Conservation (phyloP, 2,888 invertebrate species). For the Macrosiphum euphorbiae region DNA sequence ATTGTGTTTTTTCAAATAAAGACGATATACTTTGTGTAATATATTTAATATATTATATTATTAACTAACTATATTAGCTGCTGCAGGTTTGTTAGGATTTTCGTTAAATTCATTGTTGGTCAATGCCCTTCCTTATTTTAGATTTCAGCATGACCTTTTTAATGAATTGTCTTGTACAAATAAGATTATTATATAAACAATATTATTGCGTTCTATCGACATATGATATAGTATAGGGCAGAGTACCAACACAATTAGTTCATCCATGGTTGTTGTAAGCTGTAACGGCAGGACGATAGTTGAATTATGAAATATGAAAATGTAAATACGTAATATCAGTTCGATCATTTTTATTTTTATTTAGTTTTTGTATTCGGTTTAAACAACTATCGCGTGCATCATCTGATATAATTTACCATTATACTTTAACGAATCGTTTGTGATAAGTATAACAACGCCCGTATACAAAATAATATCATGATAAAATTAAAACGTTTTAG, state of each 20-base stretch:
- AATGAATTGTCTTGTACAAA: not conserved
- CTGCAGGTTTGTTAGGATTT: not conserved
- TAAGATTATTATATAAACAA: no score
- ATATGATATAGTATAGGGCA: not conserved
- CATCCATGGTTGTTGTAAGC: not conserved
- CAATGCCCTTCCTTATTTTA: not conserved
- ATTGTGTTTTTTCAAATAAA: not conserved
- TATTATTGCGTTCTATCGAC: not conserved
- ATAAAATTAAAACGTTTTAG: not conserved
- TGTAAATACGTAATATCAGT: not conserved
- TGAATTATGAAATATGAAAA: not conserved
- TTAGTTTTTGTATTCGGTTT: not conserved
- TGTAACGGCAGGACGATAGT: not conserved
- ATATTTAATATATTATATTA: not conserved
- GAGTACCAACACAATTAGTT: not conserved
- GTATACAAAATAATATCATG: not conserved
- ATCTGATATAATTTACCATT: not conserved
- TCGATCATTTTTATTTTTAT: not conserved
- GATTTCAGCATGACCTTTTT: not conserved
- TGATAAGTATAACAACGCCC: not conserved
- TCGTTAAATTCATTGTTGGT: not conserved
- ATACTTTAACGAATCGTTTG: conserved; percentile 3
- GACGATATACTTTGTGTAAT: not conserved
- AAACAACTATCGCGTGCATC: not conserved
- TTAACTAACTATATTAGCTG: not conserved